Base-by-base conservation (phyloP, 2,113 vertebrate species). In the Perccottus glenii region DNA sequence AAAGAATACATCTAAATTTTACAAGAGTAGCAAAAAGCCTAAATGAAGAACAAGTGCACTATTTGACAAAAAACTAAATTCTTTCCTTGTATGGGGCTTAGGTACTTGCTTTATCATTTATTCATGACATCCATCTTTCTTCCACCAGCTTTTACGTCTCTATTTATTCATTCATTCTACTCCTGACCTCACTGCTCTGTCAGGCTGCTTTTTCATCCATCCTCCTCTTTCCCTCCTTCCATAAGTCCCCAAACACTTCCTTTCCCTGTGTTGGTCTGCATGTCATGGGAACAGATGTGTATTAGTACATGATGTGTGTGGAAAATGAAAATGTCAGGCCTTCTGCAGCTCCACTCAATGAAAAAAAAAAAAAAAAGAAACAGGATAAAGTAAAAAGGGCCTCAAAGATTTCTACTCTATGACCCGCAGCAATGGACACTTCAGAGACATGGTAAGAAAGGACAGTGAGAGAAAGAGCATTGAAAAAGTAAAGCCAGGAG, bases 341-440 rank as follows among this genome's bases (percentile, higher is more conserved):
- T 59, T 73, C 45, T 69, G 61, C 70, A 76, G 72, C 71, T 73
- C 73, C 75, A 45, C 80, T 75, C 72, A 43, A 60, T 44, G 57
- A 51, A 33, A 57, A 55, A 55, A 60, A 55, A 79, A 32, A 42
- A 80, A 14, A 72, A n/a, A 19, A 9, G 47, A 42, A 48, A 44
- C 19, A 48, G 51, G 55, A 32, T 12, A 68, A 47, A 57, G 44
- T 36, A 70, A 47, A 57, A 40, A 53, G 4, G 52, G 73, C 42
- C 43, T 70, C 62, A 72, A 63, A 81, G 64, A 71, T 40, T 60
- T 46, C 72, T 16, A 51, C 59, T 56, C 60, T 64, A 62, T 78
- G 72, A 81, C 87, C 76, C 45, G 72, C 75, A 85, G 85, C 67
- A 0, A 38, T 66, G 75, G 82, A 57, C 77, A 82, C 84, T 85